Evolutionary conservation across 2,888 invertebrate genomes (phyloP).

Genomic region (Leptinotarsa juncta): DNA sequence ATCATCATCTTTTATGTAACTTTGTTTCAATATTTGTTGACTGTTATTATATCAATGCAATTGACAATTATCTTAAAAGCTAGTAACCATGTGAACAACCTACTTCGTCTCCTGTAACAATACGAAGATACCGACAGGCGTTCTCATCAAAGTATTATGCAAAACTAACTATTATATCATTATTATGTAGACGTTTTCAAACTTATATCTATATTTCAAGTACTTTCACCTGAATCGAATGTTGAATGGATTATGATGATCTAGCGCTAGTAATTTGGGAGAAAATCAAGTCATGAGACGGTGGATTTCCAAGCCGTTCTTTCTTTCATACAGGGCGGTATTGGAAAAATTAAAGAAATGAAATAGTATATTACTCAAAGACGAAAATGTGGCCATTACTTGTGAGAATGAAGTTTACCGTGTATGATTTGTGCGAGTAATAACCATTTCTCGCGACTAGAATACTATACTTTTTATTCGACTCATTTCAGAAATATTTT

Average conservation of each 20-base stretch:
- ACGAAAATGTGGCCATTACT: background rate
- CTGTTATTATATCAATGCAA: slow-evolving; percentile 6
- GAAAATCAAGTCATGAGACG: slow-evolving; percentile 5
- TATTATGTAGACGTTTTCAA: slow-evolving; percentile 9
- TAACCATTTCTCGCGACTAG: too few species aligned
- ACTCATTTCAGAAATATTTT: too few species aligned
- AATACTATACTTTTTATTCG: too few species aligned
- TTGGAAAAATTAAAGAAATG: background rate
- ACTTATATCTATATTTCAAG: background rate
- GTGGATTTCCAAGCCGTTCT: background rate
- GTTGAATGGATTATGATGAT: slow-evolving; percentile 2
- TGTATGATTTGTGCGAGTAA: background rate
- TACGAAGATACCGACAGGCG: background rate
- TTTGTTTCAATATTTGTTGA: slow-evolving; percentile 10
- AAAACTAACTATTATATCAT: slow-evolving; percentile 10
- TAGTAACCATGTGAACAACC: slow-evolving; percentile 12
- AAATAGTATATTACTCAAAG: background rate
- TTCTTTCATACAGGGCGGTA: background rate
- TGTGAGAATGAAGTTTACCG: too few species aligned
- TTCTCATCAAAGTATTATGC: slow-evolving; percentile 15
- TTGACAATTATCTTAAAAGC: background rate
- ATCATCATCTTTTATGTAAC: background rate
- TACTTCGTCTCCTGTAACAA: slow-evolving; percentile 12
- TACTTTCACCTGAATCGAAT: slow-evolving; percentile 16
- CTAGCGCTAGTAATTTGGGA: background rate